These are phyloP conservation scores for Tangara arthus DNA, from an alignment of 2,797 vertebrate species.

Conservation along the genomic window DNA sequence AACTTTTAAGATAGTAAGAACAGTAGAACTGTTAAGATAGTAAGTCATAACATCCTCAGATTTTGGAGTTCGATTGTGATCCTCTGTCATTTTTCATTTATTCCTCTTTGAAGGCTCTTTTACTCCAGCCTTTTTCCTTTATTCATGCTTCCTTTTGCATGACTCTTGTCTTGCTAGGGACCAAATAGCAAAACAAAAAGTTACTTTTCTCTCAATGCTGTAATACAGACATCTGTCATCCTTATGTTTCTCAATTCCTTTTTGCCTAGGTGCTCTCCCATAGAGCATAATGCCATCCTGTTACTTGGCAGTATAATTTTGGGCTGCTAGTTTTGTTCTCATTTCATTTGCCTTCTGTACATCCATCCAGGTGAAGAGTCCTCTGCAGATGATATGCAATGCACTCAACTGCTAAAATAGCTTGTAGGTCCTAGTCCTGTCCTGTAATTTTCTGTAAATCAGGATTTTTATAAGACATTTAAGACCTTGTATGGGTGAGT, in stretches of 20 bases:
- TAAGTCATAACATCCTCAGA: not conserved
- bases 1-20: not conserved
- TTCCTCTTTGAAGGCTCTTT: not conserved
- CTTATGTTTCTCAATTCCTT: not conserved
- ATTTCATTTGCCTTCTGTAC: not conserved
- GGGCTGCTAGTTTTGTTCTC: not conserved
- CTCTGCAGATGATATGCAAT: not conserved
- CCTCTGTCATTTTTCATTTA: not conserved
- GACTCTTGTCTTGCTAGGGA: not conserved
- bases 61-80: not conserved
- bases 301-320: not conserved
- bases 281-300: not conserved
- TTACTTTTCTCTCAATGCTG: not conserved
- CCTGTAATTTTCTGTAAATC: not conserved
- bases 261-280: not conserved
- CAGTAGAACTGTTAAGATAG: not conserved
- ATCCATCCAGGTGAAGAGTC: not conserved
- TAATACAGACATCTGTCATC: not conserved
- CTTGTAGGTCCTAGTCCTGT: not conserved
- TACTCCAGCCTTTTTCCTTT: not conserved
- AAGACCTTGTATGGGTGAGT: not conserved
- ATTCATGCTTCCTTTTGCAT: not conserved
- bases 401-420: not conserved
- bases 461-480: not conserved
- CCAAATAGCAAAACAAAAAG: not conserved